Conservation (phyloP, 2,113 vertebrate genomes). For the Steatornis caripensis region DNA sequence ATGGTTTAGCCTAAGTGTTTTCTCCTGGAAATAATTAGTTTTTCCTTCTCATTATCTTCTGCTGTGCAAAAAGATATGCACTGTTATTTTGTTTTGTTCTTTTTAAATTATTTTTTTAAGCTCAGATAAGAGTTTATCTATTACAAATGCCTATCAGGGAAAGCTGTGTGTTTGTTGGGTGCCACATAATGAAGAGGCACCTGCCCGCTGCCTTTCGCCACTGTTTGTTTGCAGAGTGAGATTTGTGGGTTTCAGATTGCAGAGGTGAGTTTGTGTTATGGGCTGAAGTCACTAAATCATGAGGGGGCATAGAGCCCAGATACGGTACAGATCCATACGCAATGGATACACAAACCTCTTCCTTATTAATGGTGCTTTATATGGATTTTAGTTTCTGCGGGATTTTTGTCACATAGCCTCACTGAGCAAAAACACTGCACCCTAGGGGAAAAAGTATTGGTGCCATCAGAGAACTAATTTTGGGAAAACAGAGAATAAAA, state of each 20-base stretch:
- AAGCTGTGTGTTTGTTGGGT: not conserved
- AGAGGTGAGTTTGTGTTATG: not conserved
- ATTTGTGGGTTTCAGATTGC: not conserved
- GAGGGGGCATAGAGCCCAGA: not conserved
- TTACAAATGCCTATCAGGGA: not conserved
- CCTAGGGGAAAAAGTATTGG: not conserved
- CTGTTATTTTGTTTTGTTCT: not conserved
- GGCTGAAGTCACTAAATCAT: not conserved
- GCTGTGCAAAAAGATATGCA: not conserved
- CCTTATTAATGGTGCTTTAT: not conserved
- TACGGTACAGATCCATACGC: not conserved
- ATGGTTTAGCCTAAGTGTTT: not conserved
- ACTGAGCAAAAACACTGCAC: not conserved
- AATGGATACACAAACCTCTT: not conserved
- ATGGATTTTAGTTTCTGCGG: not conserved
- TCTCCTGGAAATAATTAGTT: not conserved
- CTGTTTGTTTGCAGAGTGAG: not conserved
- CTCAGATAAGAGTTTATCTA: not conserved
- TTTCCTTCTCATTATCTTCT: not conserved
- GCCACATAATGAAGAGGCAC: accelerated
- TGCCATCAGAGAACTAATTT: not conserved
- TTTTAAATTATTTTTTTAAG: not conserved
- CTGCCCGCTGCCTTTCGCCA: not conserved
- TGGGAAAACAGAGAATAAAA: not conserved
- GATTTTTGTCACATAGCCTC: not conserved